A percentile compares a stretch with the other conserved stretches of the same genome.
Evolutionary conservation across 2,797 vertebrate genomes (phyloP).

Genomic region (Clarias pachynema): DNA sequence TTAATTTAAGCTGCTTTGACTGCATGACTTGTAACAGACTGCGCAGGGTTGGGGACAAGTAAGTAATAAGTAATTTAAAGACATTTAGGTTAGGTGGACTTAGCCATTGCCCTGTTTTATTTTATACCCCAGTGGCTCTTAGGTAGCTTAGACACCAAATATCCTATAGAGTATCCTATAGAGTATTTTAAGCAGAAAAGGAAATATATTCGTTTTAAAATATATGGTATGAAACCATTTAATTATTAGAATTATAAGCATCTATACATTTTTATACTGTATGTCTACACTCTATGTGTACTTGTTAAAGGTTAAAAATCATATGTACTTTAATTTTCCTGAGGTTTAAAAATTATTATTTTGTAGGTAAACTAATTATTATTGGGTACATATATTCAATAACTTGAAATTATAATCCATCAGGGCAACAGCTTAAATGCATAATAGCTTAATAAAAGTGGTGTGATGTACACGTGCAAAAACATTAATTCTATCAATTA

Average conservation of each 20-base stretch:
- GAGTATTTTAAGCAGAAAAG: not conserved
- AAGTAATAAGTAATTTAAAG: slow-evolving; percentile 5
- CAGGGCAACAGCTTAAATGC: not conserved
- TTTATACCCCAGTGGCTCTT: not conserved
- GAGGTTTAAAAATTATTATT: not conserved
- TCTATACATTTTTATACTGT: not conserved
- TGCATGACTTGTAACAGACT: slow-evolving; percentile 49
- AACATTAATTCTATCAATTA: not conserved
- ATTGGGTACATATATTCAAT: not conserved
- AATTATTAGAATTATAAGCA: not conserved
- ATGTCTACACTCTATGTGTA: too few relatives aligned
- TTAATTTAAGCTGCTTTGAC: slow-evolving; percentile 74
- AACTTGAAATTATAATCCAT: not conserved
- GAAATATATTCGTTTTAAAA: not conserved
- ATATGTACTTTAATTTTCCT: not conserved
- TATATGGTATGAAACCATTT: not conserved
- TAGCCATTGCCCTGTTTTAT: slow-evolving; percentile 1
- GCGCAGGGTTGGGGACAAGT: not conserved
- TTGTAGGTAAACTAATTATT: too few relatives aligned
- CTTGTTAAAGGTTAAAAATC: not conserved
- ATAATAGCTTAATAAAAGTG: not conserved
- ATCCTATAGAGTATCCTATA: not conserved
- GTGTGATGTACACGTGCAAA: not conserved
- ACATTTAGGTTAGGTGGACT: not conserved
- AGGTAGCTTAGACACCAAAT: not conserved